Conservation (phyloP, 2,113 vertebrate species). For the Oncorhynchus clarkii region DNA sequence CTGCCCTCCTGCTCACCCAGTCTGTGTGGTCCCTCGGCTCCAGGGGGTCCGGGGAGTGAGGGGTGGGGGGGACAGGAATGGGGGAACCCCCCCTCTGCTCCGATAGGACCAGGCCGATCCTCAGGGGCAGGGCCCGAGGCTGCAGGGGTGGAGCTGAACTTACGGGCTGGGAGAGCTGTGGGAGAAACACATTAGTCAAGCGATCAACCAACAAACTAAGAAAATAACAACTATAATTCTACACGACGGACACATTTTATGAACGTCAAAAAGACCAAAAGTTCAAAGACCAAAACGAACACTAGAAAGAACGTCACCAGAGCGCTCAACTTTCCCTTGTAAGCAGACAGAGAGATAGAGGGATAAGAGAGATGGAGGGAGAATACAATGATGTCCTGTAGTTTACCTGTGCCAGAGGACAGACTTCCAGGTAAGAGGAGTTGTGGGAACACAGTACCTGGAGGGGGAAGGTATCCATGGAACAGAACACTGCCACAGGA, state of each 20-base stretch:
- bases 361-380: no score
- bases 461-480: slow-evolving; percentile 94
- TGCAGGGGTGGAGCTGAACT: slow-evolving; percentile 38
- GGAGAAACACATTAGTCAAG: neutral
- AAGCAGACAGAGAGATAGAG: no score
- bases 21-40: slow-evolving; percentile 72
- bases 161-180: slow-evolving; percentile 85
- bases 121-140: slow-evolving; percentile 66
- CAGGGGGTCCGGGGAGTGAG: slow-evolving; percentile 69
- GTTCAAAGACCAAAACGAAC: no score
- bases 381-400: no score
- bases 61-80: slow-evolving; percentile 71
- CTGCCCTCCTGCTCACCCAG: slow-evolving; percentile 72
- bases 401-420: no score
- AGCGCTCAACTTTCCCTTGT: no score
- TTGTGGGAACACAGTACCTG: slow-evolving; percentile 65
- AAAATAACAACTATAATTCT: no score
- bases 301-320: no score
- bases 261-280: no score
- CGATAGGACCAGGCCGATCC: slow-evolving; percentile 67
- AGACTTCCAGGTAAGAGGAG: no score
- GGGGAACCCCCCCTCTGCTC: slow-evolving; percentile 75
- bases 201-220: neutral
- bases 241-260: no score
- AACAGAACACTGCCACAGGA: slow-evolving; percentile 98